Base-by-base conservation (phyloP, 2,113 vertebrate genomes). In the Antennarius striatus region DNA sequence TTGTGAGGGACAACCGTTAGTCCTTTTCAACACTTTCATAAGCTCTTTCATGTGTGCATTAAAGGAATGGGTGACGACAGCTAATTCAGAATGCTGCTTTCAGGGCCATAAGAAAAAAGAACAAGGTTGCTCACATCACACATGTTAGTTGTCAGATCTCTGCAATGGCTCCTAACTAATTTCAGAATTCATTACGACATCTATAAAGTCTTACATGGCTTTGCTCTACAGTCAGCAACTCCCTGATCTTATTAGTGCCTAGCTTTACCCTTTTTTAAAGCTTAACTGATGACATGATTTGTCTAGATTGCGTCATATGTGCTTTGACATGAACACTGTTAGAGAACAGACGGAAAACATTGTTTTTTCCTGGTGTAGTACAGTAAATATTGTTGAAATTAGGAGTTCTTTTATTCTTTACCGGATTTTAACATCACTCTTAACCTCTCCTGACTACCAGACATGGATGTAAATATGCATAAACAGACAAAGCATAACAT, bases 341-440 rank as follows among this genome's bases (percentile, higher is more conserved):
- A 52, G 47, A 63, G 56, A 30, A 2, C 30, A 57, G n/a, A 36
- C 1, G 46, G 52, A 64, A 62, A 75, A 65, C n/a, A 56, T 55
- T 65, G 32, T 4, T 36, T 36, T 36, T 36, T 36, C 32, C 32
- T 36, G 32, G 32, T 22, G 22, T 22, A 22, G 22, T 22, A 22
- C 22, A 22, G 22, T 36, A 36, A 36, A 5, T 36, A 36, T 3
- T 36, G 22, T 22, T 22, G 22, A 22, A 22, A 22, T 22, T 22
- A 22, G 22, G 22, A 22, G 22, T 2, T 22, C 2, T 22, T 22
- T 22, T 22, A 1, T 22, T 22, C 22, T 22, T 22, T 22, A 22
- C 22, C 63, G 47, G 46, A 74, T 10, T 16, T 11, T 70, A 50
- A 70, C 52, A 55, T 30, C 43, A 47, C 66, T 30, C 36, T 53